Evolutionary conservation across 2,797 vertebrate species (phyloP).

Genomic region (Helarctos malayanus): DNA sequence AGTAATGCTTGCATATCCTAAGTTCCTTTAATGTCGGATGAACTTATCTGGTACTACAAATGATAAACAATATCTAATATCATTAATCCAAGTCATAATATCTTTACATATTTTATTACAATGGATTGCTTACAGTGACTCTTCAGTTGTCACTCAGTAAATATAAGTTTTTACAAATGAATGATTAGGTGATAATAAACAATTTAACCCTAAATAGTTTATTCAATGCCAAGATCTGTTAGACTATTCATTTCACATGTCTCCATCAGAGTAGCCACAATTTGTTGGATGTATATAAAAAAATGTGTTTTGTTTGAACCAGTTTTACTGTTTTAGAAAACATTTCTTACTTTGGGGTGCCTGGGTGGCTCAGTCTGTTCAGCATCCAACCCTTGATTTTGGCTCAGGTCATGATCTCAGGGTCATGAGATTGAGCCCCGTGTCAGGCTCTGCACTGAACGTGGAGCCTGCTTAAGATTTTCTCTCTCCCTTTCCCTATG

Average conservation of each 20-base stretch:
- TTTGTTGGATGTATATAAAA: background rate
- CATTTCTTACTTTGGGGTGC: background rate
- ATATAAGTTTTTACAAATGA: background rate
- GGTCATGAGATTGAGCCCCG: background rate
- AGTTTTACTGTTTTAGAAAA: slow-evolving; percentile 20
- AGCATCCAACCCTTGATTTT: background rate
- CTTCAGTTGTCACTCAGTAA: background rate
- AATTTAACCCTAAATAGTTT: background rate
- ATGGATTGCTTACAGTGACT: background rate
- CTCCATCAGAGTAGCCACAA: background rate
- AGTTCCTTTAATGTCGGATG: background rate
- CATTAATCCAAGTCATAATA: background rate
- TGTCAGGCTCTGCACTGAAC: background rate
- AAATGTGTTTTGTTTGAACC: background rate
- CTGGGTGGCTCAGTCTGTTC: background rate
- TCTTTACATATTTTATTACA: background rate
- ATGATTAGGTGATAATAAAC: background rate
- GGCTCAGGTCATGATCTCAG: background rate
- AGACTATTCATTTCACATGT: background rate
- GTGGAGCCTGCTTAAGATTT: background rate
- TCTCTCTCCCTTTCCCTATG: background rate
- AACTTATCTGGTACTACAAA: background rate
- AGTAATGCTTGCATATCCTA: background rate
- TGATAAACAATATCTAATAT: background rate
- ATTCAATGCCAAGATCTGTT: background rate